A percentile compares a stretch with the other conserved stretches of the same genome.
Conservation (phyloP, 2,888 invertebrate species). For the Diploptera punctata region DNA sequence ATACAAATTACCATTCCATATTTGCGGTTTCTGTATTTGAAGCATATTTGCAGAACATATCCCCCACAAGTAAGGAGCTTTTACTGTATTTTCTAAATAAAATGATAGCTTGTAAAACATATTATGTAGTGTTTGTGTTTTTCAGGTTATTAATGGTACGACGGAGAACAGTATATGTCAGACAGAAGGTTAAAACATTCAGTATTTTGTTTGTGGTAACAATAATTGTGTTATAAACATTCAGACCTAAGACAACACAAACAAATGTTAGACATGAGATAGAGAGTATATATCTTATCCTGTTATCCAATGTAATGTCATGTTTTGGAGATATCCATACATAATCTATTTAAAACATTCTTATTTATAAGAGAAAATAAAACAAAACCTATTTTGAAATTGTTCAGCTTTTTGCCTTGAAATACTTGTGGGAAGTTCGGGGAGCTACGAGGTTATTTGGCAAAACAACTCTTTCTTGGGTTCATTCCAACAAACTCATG, state of each 20-base stretch:
- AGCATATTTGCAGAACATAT: too few species aligned
- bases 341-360: constrained; percentile 27
- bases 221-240: constrained; percentile 41
- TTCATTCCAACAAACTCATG: too few species aligned
- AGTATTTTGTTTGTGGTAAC: constrained; percentile 38
- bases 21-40: too few species aligned
- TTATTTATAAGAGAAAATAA: constrained; percentile 21
- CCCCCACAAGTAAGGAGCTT: too few species aligned
- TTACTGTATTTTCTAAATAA: too few species aligned
- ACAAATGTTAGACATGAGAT: constrained; percentile 32
- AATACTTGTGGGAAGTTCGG: not conserved
- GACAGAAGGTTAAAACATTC: constrained; percentile 30
- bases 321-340: constrained; percentile 33
- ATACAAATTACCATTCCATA: too few species aligned
- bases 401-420: constrained; percentile 32
- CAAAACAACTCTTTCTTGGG: too few species aligned
- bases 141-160: constrained; percentile 26
- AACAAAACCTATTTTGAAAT: constrained; percentile 27
- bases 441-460: too few species aligned
- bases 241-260: constrained; percentile 27
- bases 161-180: constrained; percentile 30
- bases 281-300: constrained; percentile 32
- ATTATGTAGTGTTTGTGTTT: too few species aligned
- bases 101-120: too few species aligned
- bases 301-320: constrained; percentile 31